Evolutionary conservation across 2,113 vertebrate species (phyloP).

Genomic region (Phalacrocorax brasilianus): DNA sequence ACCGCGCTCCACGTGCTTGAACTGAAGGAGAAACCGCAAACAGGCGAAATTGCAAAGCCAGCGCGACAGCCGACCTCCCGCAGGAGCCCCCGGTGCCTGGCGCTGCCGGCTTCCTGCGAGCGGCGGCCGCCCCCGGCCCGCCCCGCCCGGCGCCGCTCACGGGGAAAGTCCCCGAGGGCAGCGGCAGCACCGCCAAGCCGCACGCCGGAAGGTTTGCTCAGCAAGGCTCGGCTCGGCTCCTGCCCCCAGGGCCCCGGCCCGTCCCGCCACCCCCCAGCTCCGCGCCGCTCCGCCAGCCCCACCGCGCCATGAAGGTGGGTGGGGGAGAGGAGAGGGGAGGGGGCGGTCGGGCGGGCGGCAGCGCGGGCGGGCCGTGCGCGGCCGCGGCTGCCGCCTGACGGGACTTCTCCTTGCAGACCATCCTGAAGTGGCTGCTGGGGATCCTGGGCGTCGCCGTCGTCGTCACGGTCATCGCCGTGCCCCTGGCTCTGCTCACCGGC

Average conservation of each 20-base stretch:
- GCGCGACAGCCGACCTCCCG: not conserved
- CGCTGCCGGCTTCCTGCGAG: not conserved
- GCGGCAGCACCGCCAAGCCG: not conserved
- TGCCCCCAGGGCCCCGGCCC: not conserved
- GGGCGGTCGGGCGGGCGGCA: no score
- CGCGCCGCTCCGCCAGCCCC: no score
- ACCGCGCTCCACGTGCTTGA: not conserved
- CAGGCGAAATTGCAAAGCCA: fast-evolving
- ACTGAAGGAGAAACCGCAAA: fast-evolving
- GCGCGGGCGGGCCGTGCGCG: no score
- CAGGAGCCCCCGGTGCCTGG: not conserved
- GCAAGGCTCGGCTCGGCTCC: not conserved
- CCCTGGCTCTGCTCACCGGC: slow-evolving; percentile 64
- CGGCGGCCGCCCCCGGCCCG: not conserved
- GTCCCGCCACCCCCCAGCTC: no score
- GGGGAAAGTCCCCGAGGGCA: not conserved
- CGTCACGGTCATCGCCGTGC: slow-evolving; percentile 65
- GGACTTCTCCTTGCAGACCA: slow-evolving; percentile 54
- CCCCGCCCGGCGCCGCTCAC: not conserved
- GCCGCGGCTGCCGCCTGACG: not conserved
- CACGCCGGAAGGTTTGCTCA: no score
- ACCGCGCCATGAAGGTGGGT: no score
- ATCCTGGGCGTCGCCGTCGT: slow-evolving; percentile 55
- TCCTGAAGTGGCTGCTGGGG: slow-evolving; percentile 72
- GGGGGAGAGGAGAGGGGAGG: no score